These are phyloP conservation scores for Drosophila nikananu DNA, from an alignment of 1,140 invertebrate genomes.

Conservation along the genomic window DNA sequence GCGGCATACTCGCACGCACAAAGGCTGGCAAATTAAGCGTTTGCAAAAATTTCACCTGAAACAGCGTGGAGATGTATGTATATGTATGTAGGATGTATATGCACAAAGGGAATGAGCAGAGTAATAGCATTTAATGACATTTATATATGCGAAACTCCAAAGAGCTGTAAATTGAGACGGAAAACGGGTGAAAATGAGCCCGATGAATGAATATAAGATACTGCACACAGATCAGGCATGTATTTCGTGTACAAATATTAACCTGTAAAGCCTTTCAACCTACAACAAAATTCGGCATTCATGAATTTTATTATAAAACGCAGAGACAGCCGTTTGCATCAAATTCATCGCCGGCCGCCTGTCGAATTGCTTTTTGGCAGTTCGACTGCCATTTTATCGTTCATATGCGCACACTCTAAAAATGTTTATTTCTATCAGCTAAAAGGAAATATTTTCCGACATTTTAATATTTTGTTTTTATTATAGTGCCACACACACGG, in stretches of 20 bases:
- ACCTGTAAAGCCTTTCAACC: constrained; percentile 2
- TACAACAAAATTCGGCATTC: background rate
- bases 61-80: background rate
- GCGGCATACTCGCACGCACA: constrained; percentile 5
- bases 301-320: background rate
- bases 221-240: background rate
- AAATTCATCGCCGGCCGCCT: constrained; percentile 13
- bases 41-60: constrained; percentile 21
- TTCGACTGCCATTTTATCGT: constrained; percentile 38
- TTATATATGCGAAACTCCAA: constrained; percentile 12
- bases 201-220: constrained; percentile 6
- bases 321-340: constrained; percentile 5
- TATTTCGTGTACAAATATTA: constrained; percentile 5
- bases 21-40: constrained; percentile 35
- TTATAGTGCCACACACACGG: constrained; percentile 15
- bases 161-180: constrained; percentile 25
- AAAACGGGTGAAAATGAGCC: constrained; percentile 11
- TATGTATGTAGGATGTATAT: background rate
- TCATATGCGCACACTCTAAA: constrained; percentile 1
- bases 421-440: constrained; percentile 34
- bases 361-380: constrained; percentile 33
- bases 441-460: constrained; percentile 28
- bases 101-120: constrained; percentile 16
- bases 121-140: constrained; percentile 23
- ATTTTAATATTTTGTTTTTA: constrained; percentile 45